phyloP scores from a whole-genome alignment of 1,140 invertebrate species.

The Drosophila burlai region DNA sequence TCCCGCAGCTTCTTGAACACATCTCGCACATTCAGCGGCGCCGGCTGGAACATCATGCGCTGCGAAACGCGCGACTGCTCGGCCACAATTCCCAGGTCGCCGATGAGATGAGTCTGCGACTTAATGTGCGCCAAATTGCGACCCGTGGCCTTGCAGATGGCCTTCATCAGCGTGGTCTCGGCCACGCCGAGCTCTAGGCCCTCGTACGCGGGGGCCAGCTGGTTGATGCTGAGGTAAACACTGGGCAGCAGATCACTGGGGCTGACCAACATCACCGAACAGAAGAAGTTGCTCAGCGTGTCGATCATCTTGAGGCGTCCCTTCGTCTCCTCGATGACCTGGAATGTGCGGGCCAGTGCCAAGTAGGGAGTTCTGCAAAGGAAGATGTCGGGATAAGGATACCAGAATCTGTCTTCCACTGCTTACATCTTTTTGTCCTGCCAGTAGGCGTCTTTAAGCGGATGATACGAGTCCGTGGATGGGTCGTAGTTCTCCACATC shows the following conservation, averaged over 20 bases:
- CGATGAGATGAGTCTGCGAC: slow-evolving; percentile 90
- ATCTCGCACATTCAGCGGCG: slow-evolving; percentile 88
- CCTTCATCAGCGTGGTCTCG: slow-evolving; percentile 97
- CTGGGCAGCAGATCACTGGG: slow-evolving; percentile 95
- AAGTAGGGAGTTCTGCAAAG: slow-evolving; percentile 94
- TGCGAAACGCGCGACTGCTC: slow-evolving; percentile 96
- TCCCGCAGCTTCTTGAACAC: slow-evolving; percentile 96
- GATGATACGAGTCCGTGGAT: slow-evolving; percentile 92
- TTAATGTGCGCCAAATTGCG: slow-evolving; percentile 94
- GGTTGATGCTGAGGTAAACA: slow-evolving; percentile 98
- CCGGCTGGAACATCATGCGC: slow-evolving; percentile 93
- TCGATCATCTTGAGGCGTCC: slow-evolving; percentile 97
- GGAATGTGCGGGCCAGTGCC: slow-evolving; percentile 95
- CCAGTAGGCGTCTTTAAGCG: slow-evolving; percentile 96
- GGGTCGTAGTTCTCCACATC: slow-evolving; percentile 90
- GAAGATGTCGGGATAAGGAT: neutral
- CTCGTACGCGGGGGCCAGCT: slow-evolving; percentile 97
- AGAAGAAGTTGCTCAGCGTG: slow-evolving; percentile 96
- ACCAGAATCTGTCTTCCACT: slow-evolving; percentile 7
- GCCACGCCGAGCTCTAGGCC: slow-evolving; percentile 96
- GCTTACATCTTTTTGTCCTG: slow-evolving; percentile 89
- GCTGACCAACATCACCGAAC: slow-evolving; percentile 95
- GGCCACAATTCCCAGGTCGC: slow-evolving; percentile 97
- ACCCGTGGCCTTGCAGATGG: slow-evolving; percentile 96
- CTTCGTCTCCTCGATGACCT: slow-evolving; percentile 95